phyloP scores from a whole-genome alignment of 2,113 vertebrate species.

The Lepus europaeus region DNA sequence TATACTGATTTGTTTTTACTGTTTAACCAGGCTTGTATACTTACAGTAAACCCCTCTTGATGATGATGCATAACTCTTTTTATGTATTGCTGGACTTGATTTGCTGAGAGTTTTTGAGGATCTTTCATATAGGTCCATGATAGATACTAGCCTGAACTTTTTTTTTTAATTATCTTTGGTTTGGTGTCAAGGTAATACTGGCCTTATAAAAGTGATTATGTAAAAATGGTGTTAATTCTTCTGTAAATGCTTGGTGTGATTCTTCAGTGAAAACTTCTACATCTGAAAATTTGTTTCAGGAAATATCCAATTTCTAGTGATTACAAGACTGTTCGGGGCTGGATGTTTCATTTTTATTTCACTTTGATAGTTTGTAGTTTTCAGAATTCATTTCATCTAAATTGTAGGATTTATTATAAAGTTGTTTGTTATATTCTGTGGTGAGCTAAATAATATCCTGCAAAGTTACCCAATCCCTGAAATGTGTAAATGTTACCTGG shows the following conservation, averaged over 20 bases:
- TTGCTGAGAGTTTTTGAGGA: slow-evolving; percentile 1
- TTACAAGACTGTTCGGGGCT: neutral
- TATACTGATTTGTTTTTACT: slow-evolving; percentile 45
- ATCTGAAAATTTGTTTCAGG: neutral
- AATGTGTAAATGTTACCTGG: neutral
- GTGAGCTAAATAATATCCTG: neutral
- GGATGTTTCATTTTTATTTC: neutral
- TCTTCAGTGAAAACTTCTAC: neutral
- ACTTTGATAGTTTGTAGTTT: neutral
- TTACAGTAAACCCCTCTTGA: slow-evolving; percentile 26
- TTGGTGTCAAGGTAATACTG: neutral
- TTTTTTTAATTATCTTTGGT: neutral
- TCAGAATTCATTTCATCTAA: slow-evolving; percentile 1
- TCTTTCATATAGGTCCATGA: slow-evolving; percentile 6
- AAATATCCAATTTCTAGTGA: slow-evolving; percentile 29
- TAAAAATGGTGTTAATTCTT: neutral
- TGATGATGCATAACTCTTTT: slow-evolving; percentile 1
- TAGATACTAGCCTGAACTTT: neutral
- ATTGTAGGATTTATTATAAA: neutral
- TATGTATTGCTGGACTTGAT: neutral
- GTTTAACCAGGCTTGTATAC: slow-evolving; percentile 3
- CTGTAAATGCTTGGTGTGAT: neutral
- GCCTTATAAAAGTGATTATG: neutral
- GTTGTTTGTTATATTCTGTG: neutral
- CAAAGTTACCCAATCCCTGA: neutral